Percentiles rank a stretch among this genome's conserved stretches.
Conservation (phyloP, 1,140 invertebrate species). For the Hypsibius dujardini region DNA sequence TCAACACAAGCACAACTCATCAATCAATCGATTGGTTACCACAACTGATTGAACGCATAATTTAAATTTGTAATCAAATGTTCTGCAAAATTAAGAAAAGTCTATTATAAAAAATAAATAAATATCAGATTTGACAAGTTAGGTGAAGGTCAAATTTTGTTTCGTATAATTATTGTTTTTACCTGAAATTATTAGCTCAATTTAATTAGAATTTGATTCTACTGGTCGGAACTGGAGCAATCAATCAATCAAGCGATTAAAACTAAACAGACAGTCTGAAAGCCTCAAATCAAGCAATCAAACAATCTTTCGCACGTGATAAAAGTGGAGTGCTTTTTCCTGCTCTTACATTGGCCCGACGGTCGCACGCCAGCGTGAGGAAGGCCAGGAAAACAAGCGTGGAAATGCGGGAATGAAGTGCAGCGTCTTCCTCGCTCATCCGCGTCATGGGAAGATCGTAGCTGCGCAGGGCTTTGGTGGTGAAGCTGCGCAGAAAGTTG, state of each 20-base stretch:
- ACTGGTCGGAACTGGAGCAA: too few species aligned
- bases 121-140: not conserved
- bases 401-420: not conserved
- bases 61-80: too few species aligned
- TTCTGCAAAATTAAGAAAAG: not conserved
- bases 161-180: not conserved
- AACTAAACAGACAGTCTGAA: too few species aligned
- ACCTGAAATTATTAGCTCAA: too few species aligned
- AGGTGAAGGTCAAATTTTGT: not conserved
- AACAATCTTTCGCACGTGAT: not conserved
- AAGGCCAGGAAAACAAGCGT: not conserved
- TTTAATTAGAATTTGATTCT: too few species aligned
- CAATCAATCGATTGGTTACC: not conserved
- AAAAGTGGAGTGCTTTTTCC: not conserved
- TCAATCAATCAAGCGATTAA: too few species aligned
- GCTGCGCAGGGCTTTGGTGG: not conserved
- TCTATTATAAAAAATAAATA: not conserved
- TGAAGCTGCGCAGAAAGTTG: not conserved
- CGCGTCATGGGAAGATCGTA: not conserved
- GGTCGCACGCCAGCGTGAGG: not conserved
- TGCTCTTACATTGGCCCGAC: not conserved
- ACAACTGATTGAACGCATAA: too few species aligned
- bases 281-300: not conserved
- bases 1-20: not conserved
- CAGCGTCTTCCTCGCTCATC: not conserved